Evolutionary conservation across 2,113 vertebrate genomes (phyloP).

Genomic region (Nyctibius bracteatus): DNA sequence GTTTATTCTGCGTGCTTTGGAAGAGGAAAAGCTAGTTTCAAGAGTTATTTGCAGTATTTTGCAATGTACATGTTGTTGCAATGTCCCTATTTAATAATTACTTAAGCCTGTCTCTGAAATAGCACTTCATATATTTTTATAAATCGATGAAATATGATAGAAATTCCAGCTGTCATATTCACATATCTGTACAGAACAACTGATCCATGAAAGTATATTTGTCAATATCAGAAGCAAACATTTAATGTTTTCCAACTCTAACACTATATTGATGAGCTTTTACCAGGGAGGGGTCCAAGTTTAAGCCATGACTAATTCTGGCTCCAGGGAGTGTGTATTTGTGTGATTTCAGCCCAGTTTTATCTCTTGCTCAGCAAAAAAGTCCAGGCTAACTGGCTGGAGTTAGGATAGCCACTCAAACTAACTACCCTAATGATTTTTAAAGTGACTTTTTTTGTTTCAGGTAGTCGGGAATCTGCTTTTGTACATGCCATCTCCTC

Average conservation of each 20-base stretch:
- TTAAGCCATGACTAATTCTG: conserved; percentile 57
- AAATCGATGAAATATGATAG: neutral
- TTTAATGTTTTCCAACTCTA: conserved; percentile 40
- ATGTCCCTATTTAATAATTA: conserved; percentile 31
- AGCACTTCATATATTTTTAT: conserved; percentile 19
- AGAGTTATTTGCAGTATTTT: conserved; percentile 14
- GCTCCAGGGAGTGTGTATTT: neutral
- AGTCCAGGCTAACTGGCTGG: neutral
- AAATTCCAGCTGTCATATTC: neutral
- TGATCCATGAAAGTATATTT: neutral
- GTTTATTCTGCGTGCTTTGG: conserved; percentile 23
- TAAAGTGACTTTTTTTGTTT: conserved; percentile 17
- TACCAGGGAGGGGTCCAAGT: conserved; percentile 48
- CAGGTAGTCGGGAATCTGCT: conserved; percentile 93
- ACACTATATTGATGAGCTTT: conserved; percentile 31
- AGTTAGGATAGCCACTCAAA: neutral
- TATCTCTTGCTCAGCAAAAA: conserved; percentile 21
- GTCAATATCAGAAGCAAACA: conserved; percentile 28
- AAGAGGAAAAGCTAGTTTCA: conserved; percentile 27
- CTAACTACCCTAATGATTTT: neutral
- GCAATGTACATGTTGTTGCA: neutral
- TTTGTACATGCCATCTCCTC: conserved; percentile 96
- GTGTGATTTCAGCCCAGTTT: conserved; percentile 38
- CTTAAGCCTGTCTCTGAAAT: neutral
- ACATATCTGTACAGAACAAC: neutral